Base-by-base conservation (phyloP, 2,113 vertebrate genomes). In the Hipposideros armiger region DNA sequence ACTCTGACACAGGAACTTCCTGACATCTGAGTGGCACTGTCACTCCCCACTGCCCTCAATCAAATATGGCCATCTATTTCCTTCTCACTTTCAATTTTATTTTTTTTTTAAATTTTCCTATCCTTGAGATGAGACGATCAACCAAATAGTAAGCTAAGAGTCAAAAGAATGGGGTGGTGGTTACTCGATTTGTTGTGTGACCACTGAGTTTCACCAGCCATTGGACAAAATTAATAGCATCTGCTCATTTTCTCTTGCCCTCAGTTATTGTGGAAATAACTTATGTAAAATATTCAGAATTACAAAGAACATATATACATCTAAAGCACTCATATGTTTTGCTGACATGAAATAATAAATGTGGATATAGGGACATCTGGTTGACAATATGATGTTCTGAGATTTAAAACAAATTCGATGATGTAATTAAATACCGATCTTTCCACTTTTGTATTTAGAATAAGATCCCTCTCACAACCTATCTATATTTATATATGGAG, bases 401-500 rank as follows among this genome's bases (percentile, higher is more conserved):
- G 5, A 60, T 30, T 69, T 95, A 87, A 94, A 96, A 47, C 64
- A 80, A 2, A 3, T 87, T 64, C 60, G 40, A 83, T 94, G 87
- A 96, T 81, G 36, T 82, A 97, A 97, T 60, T 88, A 84, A 30
- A 67, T 94, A 69, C 45, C 77, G 45, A 87, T 62, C 89, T 95
- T 97, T 87, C 80, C 45, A 67, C 52, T 50, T 92, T 76, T 86
- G 77, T 69, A 58, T 66, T 86, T 15, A 87, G 60, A 84, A 90
- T 42, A 87, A 74, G 56, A 91, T 93, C 77, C 77, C 70, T 54
- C 47, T 95, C 83, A 20, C 50, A 77, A 54, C 40, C 92, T 88
- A 74, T 92, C 88, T 97, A 20, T 4, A 90, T 80, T 24, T 22
- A 26, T 7, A 10, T 36, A 62, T 56, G 26, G 82, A 95, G 24